These are phyloP conservation scores for Corbicula japonica DNA, from an alignment of 2,888 invertebrate genomes.

Conservation along the genomic window DNA sequence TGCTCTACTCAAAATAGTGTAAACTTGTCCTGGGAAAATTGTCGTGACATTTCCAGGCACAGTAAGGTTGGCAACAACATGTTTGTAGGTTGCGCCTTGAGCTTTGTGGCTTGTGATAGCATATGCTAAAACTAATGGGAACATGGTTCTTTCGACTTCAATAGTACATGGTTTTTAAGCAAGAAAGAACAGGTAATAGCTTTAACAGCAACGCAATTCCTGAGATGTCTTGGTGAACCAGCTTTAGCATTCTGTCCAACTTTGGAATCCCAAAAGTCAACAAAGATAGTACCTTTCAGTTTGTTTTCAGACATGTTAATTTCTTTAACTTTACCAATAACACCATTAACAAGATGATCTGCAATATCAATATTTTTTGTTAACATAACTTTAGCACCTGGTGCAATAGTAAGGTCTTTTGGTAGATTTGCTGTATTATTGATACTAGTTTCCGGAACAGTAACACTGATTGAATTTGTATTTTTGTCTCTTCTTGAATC, in stretches of 20 bases:
- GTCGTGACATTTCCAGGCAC: constrained; percentile 15
- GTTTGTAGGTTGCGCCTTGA: constrained; percentile 46
- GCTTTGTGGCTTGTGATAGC: constrained; percentile 43
- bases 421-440: constrained; percentile 46
- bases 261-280: constrained; percentile 45
- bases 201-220: constrained; percentile 33
- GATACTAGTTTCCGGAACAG: constrained; percentile 26
- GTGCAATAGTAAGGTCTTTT: constrained; percentile 25
- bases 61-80: constrained; percentile 40
- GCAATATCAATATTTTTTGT: constrained; percentile 52
- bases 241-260: constrained; percentile 39
- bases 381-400: constrained; percentile 32
- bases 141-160: constrained; percentile 42
- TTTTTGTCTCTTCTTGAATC: constrained; percentile 33
- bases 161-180: constrained; percentile 20
- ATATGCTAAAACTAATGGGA: constrained; percentile 42
- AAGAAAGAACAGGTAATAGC: constrained; percentile 20
- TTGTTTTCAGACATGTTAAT: constrained; percentile 30
- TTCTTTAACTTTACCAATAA: constrained; percentile 36
- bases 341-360: constrained; percentile 54
- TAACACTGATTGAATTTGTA: constrained; percentile 33
- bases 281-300: constrained; percentile 31
- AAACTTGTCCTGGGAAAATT: constrained; percentile 46
- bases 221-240: constrained; percentile 10
- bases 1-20: constrained; percentile 49